Base-by-base conservation (phyloP, 37 sponge, comb jelly and placozoan genomes). In the Mnemiopsis leidyi region DNA sequence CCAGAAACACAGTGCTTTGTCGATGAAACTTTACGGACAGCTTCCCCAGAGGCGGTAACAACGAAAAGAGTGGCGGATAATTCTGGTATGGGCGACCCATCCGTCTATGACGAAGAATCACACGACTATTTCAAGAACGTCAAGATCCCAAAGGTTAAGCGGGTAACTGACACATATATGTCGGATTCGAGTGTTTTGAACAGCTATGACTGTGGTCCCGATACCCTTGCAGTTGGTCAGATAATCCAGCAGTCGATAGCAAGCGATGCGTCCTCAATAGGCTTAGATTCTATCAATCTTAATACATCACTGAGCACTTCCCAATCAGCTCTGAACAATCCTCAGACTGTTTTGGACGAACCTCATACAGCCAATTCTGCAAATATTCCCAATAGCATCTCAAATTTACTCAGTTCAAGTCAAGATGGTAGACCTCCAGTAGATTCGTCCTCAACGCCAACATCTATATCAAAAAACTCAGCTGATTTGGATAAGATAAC, bases 81-180 rank as follows among this genome's bases (percentile, higher is more conserved):
- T 77, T 77, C 79, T 2, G 79, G 79, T 13, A 77, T 77, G 79
- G 79, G 32, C 16, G 36, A 77, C 33, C 18, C 79, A 33, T 33
- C 33, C 0, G 36, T 85, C 7, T 5, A 40, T 18, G 90, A 85
- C 25, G 90, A 85, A 23, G 90, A 85, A 85, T 85, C 90, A 0
- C 40, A 40, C 35, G 90, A 85, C 16, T 85, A 40, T 21, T 85
- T 85, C 61, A 38, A 33, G 24, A 85, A 40, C 3, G 90, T 85
- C 36, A n/a, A 23, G 33, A 85, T 85, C 1, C 90, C 90, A 2
- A 85, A 85, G 39, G 90, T 85, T 0, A 85, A 33, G 61, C 32
- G 90, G 3, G 90, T 85, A 38, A 85, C 90, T 23, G 61, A 85
- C 29, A 33, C 90, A 3, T 85, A 28, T 25, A 85, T 85, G 90